A percentile compares a stretch with the other conserved stretches of the same genome.
These are phyloP conservation scores for Columba guinea DNA, from an alignment of 2,797 vertebrate genomes.

Conservation along the genomic window DNA sequence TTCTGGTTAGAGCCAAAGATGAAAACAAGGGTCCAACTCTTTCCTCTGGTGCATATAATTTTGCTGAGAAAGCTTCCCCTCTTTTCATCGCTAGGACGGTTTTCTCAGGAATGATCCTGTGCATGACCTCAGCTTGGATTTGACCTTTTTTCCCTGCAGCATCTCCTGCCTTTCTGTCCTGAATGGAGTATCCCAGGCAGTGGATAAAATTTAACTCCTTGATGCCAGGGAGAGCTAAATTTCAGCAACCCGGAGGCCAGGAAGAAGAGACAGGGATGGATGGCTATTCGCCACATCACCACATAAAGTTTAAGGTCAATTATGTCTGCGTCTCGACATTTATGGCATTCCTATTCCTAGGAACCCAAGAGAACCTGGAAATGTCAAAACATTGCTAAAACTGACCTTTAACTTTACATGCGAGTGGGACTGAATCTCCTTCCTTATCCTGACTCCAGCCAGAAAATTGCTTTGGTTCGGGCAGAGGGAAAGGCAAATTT, in stretches of 20 bases:
- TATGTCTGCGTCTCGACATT: slow-evolving; percentile 53
- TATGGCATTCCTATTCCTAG: slow-evolving; percentile 41
- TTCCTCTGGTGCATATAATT: background rate
- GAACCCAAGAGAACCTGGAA: slow-evolving; percentile 56
- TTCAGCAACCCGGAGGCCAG: background rate
- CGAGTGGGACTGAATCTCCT: slow-evolving; percentile 8
- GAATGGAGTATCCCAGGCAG: background rate
- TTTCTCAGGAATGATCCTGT: background rate
- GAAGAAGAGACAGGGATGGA: background rate
- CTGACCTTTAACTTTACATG: slow-evolving; percentile 76
- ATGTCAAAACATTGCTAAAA: slow-evolving; percentile 74
- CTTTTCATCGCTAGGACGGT: background rate
- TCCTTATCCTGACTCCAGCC: background rate
- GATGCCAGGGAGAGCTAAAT: background rate
- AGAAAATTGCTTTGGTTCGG: slow-evolving; percentile 59
- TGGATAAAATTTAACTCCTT: background rate
- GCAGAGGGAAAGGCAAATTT: slow-evolving; percentile 54
- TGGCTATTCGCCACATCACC: slow-evolving; percentile 7
- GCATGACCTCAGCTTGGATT: background rate
- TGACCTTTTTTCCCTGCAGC: background rate
- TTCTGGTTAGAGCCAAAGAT: background rate
- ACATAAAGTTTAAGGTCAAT: slow-evolving; percentile 66
- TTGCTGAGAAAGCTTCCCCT: background rate
- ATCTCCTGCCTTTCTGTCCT: background rate
- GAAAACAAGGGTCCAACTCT: background rate